phyloP scores from a whole-genome alignment of 1,140 invertebrate genomes.

The Physella acuta region DNA sequence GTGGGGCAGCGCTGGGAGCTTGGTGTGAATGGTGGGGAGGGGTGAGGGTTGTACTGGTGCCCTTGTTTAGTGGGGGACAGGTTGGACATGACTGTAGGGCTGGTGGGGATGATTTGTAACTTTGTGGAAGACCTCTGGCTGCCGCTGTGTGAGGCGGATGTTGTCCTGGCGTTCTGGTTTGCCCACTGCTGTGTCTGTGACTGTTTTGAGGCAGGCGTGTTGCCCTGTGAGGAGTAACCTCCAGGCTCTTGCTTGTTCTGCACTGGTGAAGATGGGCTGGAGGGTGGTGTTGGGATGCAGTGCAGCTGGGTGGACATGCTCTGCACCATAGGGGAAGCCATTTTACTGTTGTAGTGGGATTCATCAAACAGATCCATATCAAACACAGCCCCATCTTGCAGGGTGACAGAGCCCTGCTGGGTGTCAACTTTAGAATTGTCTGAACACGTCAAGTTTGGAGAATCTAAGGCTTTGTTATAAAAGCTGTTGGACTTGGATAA shows the following conservation, averaged over 20 bases:
- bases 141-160: too few species aligned
- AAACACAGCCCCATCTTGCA: background rate
- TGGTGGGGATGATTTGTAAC: too few species aligned
- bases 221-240: too few species aligned
- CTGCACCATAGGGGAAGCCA: background rate
- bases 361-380: background rate
- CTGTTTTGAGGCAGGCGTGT: too few species aligned
- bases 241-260: too few species aligned
- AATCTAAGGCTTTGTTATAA: too few species aligned
- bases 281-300: constrained; percentile 20
- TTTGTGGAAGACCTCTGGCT: too few species aligned
- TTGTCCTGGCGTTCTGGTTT: too few species aligned
- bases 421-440: background rate
- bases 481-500: background rate
- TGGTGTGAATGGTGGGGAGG: constrained; percentile 21
- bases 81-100: background rate
- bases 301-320: constrained; percentile 7
- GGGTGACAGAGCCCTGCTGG: background rate
- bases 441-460: too few species aligned
- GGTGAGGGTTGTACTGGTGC: constrained; percentile 11
- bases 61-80: background rate
- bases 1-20: constrained; percentile 19
- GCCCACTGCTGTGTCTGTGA: too few species aligned
- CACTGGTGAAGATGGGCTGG: constrained; percentile 5
- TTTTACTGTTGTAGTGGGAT: background rate